Conservation (phyloP, 2,113 vertebrate species). For the Phoxinus phoxinus region DNA sequence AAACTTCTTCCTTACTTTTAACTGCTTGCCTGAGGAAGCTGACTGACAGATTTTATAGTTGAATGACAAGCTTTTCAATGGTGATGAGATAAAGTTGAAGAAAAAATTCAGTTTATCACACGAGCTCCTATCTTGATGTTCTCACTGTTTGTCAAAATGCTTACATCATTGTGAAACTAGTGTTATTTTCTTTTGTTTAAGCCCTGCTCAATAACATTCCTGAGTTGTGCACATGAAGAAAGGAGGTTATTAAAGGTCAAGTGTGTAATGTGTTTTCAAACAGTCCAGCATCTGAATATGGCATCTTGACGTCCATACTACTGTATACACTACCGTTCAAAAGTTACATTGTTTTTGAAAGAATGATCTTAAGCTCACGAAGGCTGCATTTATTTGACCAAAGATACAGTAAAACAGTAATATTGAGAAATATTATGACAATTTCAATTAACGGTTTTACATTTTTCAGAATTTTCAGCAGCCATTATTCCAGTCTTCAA, state of each 20-base stretch:
- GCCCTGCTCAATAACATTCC: not conserved
- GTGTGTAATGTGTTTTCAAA: not conserved
- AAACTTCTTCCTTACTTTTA: not conserved
- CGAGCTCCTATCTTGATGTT: conserved; percentile 23
- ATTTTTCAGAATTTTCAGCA: too few species aligned
- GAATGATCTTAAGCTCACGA: too few species aligned
- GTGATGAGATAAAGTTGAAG: not conserved
- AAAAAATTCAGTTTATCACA: not conserved
- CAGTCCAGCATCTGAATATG: too few species aligned
- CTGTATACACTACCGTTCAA: too few species aligned
- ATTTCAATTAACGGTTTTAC: too few species aligned
- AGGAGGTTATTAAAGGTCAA: not conserved
- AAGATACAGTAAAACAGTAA: too few species aligned
- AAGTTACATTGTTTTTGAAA: too few species aligned
- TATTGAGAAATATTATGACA: too few species aligned
- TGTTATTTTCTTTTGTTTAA: not conserved
- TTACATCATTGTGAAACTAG: not conserved
- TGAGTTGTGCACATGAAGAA: not conserved
- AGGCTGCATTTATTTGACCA: too few species aligned
- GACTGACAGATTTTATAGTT: not conserved
- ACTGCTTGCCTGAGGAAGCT: not conserved
- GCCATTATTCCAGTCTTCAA: too few species aligned
- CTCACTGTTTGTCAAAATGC: conserved; percentile 1
- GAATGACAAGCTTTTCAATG: conserved; percentile 6
- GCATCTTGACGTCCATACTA: too few species aligned